Percentiles rank a stretch among this genome's conserved stretches.
phyloP scores from a whole-genome alignment of 2,797 vertebrate species.

The Manis javanica region DNA sequence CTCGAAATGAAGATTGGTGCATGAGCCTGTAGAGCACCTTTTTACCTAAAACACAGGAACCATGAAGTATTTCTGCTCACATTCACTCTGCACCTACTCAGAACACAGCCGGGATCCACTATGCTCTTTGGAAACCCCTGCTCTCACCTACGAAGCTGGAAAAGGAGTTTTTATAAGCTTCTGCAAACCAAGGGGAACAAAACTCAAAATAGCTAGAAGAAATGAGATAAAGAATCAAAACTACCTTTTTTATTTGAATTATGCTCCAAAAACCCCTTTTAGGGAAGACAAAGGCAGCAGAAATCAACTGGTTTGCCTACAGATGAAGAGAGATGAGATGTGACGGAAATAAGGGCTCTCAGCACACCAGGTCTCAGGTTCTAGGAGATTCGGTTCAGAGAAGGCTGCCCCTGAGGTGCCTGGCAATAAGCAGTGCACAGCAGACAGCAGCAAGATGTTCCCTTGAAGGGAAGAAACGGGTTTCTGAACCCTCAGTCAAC shows the following conservation, averaged over 20 bases:
- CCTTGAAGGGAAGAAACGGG: not conserved
- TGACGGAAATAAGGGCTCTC: not conserved
- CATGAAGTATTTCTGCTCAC: not conserved
- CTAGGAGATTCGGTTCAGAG: not conserved
- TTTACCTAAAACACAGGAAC: not conserved
- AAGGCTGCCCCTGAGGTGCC: not conserved
- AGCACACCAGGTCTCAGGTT: not conserved
- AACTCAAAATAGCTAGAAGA: not conserved
- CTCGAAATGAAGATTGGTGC: not conserved
- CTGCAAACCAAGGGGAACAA: not conserved
- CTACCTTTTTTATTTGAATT: not conserved
- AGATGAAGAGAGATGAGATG: not conserved
- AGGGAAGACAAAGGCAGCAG: not conserved
- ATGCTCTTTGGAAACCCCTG: not conserved
- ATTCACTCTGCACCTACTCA: not conserved
- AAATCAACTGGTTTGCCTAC: not conserved
- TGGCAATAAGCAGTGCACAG: not conserved
- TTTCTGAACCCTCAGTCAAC: not conserved
- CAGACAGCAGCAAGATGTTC: not conserved
- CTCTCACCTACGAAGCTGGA: not conserved
- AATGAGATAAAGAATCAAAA: conserved; percentile 26
- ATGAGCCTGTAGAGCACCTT: not conserved
- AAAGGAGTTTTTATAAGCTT: conserved; percentile 14
- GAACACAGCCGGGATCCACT: not conserved
- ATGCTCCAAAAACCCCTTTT: not conserved